Evolutionary conservation across 2,113 vertebrate species (phyloP), one percentile per base, ranked within the genome.

Genomic region (Cepphus grylle): DNA sequence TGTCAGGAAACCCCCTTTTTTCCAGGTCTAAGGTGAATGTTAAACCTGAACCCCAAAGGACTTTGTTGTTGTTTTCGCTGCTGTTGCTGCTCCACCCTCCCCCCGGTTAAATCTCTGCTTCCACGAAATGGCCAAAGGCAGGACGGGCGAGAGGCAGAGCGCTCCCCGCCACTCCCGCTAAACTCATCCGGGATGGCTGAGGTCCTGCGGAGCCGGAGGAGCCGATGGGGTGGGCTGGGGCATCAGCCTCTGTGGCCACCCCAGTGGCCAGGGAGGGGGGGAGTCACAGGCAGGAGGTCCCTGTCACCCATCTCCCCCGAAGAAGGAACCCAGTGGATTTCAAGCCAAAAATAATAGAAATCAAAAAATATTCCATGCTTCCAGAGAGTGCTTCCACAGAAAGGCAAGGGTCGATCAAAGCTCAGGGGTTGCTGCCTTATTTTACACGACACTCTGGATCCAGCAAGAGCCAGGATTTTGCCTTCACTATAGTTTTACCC

Each of bases 1-100:
- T 49, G 36, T 27, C 86, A 95, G 94, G 96, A 97, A 95, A 92
- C 15, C 91, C 95, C 95, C 96, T 91, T 93, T 74, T 96, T 94
- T 72, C 86, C 88, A 89, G 85, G 86, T 43, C 53, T 81, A 26
- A 84, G 65, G 40, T 59, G 65, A 91, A 78, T n/a, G 69, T 47
- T 62, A 70, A 50, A 85, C 50, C 74, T 61, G 94, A 96, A 88
- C 66, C 87, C 93, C 93, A 80, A 76, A 85, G 53, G 85, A 73
- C 62, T 89, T 69, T 67, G 69, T 62, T 91, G 88, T 11, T 38
- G 81, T 23, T 83, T 88, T 70, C 5, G 1, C 8, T 73, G 32
- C 52, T 40, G 25, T 5, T 80, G 69, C 76, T 86, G 86, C 83
- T 93, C 88, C 95, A 80, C 88, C 86, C 79, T 92, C 66, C 43